A percentile compares a stretch with the other conserved stretches of the same genome.
Conservation (phyloP, 2,888 invertebrate genomes). For the Arctia plantaginis region DNA sequence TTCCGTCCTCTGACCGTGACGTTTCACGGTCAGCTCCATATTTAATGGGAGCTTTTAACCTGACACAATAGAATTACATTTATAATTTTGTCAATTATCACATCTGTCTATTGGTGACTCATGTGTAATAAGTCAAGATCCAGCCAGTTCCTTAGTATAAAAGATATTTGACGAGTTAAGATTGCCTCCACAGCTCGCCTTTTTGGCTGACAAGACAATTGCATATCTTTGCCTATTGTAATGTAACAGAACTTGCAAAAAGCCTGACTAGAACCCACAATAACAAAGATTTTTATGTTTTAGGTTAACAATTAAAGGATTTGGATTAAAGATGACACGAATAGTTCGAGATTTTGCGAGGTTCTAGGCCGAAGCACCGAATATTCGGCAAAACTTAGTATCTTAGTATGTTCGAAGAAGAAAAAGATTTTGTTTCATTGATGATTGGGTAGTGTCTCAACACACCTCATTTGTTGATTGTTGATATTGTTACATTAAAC, state of each 20-base stretch:
- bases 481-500: not conserved
- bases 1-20: conserved; percentile 3
- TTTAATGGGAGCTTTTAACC: not conserved
- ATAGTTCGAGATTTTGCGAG: too few species aligned
- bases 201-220: not conserved
- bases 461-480: not conserved
- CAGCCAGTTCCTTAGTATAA: not conserved
- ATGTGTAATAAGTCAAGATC: not conserved
- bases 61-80: not conserved
- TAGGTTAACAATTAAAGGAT: not conserved
- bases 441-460: not conserved
- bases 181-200: not conserved
- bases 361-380: too few species aligned
- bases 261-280: too few species aligned
- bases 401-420: too few species aligned
- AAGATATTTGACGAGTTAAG: not conserved
- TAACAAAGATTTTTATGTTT: too few species aligned
- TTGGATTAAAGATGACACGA: not conserved
- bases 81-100: not conserved
- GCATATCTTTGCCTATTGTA: not conserved
- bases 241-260: too few species aligned
- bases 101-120: not conserved
- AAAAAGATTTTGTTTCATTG: too few species aligned
- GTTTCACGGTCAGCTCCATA: not conserved
- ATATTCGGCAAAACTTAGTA: too few species aligned